Base-by-base conservation (phyloP, 2,888 invertebrate genomes). In the Aquatica leii region DNA sequence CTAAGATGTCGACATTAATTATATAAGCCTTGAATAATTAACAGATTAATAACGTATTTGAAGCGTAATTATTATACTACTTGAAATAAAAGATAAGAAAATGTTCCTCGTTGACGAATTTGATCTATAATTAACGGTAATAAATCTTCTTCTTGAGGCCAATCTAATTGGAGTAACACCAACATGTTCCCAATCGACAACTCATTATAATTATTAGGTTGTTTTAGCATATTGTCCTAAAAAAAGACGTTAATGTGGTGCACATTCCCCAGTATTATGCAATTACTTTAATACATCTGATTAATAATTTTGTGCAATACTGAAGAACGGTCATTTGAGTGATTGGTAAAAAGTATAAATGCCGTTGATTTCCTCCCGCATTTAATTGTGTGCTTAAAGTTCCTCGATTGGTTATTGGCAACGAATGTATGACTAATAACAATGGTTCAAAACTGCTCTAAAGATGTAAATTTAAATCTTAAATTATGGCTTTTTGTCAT, bases 1-100 rank as follows among this genome's bases (percentile, higher is more conserved):
- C 97, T 68, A 97, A 84, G 71, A 96, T 91, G 81, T 97, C 96
- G 55, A 94, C 90, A 74, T 92, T 91, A 70, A 94, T 90, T 9
- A 97, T 87, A 76, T 94, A 97, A 64, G 87, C 82, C 74, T 80
- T 70, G 64, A 77, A 76, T 35, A 61, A 40, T 53, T 24, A 24
- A n/a, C n/a, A n/a, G n/a, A 24, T 24, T 24, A 24, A 2, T 24
- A 24, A 24, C 6, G 6, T 6, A 24, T 6, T n/a, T 24, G 24
- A 24, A 24, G 24, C 24, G 6, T 24, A 2, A 24, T 24, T 14
- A 41, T 12, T 8, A 12, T 50, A 49, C n/a, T 66, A 76, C 79
- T 73, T 90, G 87, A 77, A 97, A 94, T 8, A 91, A 83, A 53
- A 90, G 90, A 81, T 95, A 95, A 60, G 88, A 87, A 75, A 97